These are phyloP conservation scores for Leiothrix lutea DNA, from an alignment of 2,113 vertebrate species.

Conservation along the genomic window DNA sequence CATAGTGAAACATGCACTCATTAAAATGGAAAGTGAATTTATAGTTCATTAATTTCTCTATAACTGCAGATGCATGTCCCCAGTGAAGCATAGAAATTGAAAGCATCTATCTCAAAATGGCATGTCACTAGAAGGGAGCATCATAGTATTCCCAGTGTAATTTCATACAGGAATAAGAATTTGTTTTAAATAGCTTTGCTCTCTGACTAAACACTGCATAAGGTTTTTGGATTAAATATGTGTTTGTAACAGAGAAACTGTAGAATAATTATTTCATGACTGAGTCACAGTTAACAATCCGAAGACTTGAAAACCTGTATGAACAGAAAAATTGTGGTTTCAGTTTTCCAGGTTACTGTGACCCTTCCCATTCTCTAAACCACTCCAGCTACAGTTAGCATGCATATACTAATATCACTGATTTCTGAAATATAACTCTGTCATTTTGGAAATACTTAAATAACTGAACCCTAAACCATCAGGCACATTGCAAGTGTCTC, in stretches of 20 bases:
- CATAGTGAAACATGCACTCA: background rate
- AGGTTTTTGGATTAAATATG: background rate
- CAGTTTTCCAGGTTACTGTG: background rate
- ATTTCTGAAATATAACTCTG: background rate
- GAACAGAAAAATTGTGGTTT: background rate
- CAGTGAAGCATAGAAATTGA: background rate
- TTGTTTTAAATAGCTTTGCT: background rate
- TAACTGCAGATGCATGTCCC: background rate
- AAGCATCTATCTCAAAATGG: constrained; percentile 7
- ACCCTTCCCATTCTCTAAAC: background rate
- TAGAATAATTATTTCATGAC: background rate
- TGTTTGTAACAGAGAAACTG: background rate
- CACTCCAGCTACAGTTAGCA: background rate
- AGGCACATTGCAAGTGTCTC: background rate
- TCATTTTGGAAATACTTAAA: background rate
- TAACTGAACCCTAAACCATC: background rate
- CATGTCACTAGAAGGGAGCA: background rate
- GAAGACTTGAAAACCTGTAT: background rate
- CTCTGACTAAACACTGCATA: background rate
- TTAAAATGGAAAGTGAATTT: background rate
- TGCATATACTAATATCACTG: background rate
- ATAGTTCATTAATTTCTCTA: background rate
- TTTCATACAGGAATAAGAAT: background rate
- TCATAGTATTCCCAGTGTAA: background rate
- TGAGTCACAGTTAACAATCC: background rate